These are phyloP conservation scores for Acholoe squamosa DNA, from an alignment of 2,888 invertebrate species.

Conservation along the genomic window DNA sequence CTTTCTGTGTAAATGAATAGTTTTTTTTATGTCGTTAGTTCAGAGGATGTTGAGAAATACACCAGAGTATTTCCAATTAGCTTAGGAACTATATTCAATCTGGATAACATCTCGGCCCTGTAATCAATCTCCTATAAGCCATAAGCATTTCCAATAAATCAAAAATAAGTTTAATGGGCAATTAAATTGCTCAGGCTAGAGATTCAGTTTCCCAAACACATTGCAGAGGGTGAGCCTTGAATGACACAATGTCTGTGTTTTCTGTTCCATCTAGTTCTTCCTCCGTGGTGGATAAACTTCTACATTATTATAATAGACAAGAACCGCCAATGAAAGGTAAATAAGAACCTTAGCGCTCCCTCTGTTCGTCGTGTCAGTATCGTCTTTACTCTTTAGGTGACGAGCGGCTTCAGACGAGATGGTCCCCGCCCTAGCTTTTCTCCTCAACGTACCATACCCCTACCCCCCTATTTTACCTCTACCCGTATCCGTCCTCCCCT, in stretches of 20 bases:
- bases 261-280: constrained; percentile 37
- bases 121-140: too few relatives aligned
- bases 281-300: constrained; percentile 60
- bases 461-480: neutral
- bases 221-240: too few relatives aligned
- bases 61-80: neutral
- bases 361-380: neutral
- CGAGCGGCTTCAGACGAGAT: neutral
- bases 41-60: too few relatives aligned
- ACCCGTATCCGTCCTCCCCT: neutral
- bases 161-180: neutral
- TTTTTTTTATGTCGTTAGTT: too few relatives aligned
- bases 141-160: too few relatives aligned
- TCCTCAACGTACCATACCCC: neutral
- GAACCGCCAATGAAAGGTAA: constrained; percentile 64
- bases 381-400: too few relatives aligned
- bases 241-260: constrained; percentile 7
- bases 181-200: neutral
- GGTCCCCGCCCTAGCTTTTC: neutral
- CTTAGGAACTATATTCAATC: too few relatives aligned
- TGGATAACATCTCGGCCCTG: too few relatives aligned
- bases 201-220: neutral
- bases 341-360: neutral
- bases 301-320: constrained; percentile 63
- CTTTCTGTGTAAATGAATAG: neutral